phyloP scores from a whole-genome alignment of 2,113 vertebrate species.

The Atherinomorus stipes region DNA sequence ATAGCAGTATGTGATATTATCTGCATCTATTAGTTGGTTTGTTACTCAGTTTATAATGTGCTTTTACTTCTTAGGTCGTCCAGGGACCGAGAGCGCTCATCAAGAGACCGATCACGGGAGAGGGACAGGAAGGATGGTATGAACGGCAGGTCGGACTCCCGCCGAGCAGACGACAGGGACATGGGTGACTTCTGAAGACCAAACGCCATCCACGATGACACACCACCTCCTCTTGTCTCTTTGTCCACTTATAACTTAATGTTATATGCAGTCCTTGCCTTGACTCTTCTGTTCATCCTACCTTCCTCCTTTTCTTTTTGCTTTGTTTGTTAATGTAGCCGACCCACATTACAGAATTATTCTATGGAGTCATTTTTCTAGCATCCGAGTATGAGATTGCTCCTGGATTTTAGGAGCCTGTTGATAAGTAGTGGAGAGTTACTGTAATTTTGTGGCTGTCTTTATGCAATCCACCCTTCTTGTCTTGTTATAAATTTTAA shows the following conservation, averaged over 20 bases:
- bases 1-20: too few relatives aligned
- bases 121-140: conserved; percentile 88
- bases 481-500: conserved; percentile 36
- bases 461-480: conserved; percentile 40
- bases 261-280: conserved; percentile 47
- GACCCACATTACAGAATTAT: conserved; percentile 21
- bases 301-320: conserved; percentile 56
- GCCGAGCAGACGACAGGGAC: conserved; percentile 91
- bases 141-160: conserved; percentile 89
- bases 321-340: conserved; percentile 48
- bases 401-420: conserved; percentile 18
- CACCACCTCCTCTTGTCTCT: conserved; percentile 43
- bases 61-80: conserved; percentile 84
- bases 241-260: conserved; percentile 52
- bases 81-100: conserved; percentile 85
- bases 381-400: conserved; percentile 40
- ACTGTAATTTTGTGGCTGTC: conserved; percentile 52
- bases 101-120: conserved; percentile 89
- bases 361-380: conserved; percentile 31
- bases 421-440: conserved; percentile 54
- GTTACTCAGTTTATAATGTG: neutral
- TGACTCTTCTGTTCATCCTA: conserved; percentile 27
- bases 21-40: neutral
- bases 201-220: conserved; percentile 30
- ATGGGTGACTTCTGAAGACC: conserved; percentile 89